phyloP scores from a whole-genome alignment of 2,888 invertebrate species.

The Luperina testacea region DNA sequence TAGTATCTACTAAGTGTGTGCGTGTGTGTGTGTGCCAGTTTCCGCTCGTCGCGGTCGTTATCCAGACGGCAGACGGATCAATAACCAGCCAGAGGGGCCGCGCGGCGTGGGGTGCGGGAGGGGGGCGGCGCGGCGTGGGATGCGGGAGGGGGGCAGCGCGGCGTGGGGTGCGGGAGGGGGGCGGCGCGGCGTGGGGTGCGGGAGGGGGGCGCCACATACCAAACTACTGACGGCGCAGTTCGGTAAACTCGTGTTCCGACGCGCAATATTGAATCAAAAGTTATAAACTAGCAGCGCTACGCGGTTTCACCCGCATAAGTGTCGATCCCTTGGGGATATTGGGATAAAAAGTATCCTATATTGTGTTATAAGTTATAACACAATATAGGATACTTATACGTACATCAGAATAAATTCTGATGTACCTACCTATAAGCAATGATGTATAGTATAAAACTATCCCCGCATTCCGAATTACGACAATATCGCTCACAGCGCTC shows the following conservation, averaged over 20 bases:
- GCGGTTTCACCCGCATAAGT: too few relatives aligned
- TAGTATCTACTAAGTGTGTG: too few relatives aligned
- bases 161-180: background rate
- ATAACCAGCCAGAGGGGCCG: background rate
- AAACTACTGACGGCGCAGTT: background rate
- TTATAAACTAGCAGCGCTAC: background rate
- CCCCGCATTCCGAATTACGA: too few relatives aligned
- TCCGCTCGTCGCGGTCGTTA: background rate
- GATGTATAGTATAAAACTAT: too few relatives aligned
- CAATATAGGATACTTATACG: too few relatives aligned
- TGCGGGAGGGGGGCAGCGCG: background rate
- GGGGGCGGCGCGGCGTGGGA: too few relatives aligned
- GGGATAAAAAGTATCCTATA: too few relatives aligned
- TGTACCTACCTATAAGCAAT: too few relatives aligned
- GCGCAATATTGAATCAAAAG: background rate
- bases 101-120: background rate
- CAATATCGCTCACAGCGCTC: too few relatives aligned
- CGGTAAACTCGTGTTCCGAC: background rate
- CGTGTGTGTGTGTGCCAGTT: background rate
- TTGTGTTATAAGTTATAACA: too few relatives aligned
- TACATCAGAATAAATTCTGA: too few relatives aligned
- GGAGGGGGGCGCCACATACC: background rate
- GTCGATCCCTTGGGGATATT: too few relatives aligned
- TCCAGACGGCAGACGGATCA: slow-evolving; percentile 1
- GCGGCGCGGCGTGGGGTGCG: background rate